Base-by-base conservation (phyloP, 2,113 vertebrate species). In the Macrotis lagotis region DNA sequence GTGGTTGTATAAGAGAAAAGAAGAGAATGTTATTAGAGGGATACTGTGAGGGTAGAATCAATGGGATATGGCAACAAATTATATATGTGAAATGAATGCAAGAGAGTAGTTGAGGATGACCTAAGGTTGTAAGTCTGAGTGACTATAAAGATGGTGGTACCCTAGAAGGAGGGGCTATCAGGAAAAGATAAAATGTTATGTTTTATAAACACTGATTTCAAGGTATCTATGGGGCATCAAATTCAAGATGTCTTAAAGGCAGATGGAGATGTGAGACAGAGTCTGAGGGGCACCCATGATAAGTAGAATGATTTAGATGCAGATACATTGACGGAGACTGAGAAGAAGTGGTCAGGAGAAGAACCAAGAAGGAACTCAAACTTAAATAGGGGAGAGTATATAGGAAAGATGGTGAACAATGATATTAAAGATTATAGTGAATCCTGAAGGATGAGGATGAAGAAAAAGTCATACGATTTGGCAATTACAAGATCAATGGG, bases 191-290 rank as follows among this genome's bases (percentile, higher is more conserved):
- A 59, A 11, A 49, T 89, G 28, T 92, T 93, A 25, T 50, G 7
- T 28, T 92, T 95, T n/a, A 24, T 8, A 31, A 12, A 66, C 74
- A 55, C 24, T 92, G 31, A 90, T 90, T 90, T 92, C 37, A n/a
- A 96, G 22, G 16, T 52, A 48, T 44, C 88, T 91, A 22, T 51
- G 88, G 92, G 24, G 89, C 25, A 95, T 95, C 66, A 92, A 53
- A 94, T 91, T 93, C 74, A 90, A 93, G 26, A 25, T 90, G 93
- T 25, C 9, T 91, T 25, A 22, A 28, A 89, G 95, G 12, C 26
- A 59, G 25, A 48, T 93, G 22, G 59, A 91, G 92, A 96, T 50
- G 50, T 92, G 93, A 95, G 53, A 90, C 59, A 16, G n/a, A 59
- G 47, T 89, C 93, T 92, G 51, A 31, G 49, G 91, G 50, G 91